phyloP scores from a whole-genome alignment of 1,140 invertebrate genomes.

The Streblospio benedicti region DNA sequence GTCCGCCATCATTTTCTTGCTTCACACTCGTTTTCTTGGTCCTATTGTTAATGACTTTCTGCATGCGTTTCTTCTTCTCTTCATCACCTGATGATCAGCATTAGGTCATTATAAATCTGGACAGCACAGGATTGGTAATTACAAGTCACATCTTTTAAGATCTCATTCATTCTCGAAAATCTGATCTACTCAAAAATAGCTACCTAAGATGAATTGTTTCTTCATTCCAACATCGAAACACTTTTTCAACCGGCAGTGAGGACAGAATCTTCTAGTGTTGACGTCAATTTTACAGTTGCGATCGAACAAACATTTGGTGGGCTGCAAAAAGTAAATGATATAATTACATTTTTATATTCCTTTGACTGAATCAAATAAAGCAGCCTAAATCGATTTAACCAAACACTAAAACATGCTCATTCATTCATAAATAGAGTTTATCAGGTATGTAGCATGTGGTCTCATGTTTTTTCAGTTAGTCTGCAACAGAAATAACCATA shows the following conservation, averaged over 20 bases:
- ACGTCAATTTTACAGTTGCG: conserved; percentile 84
- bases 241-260: conserved; percentile 86
- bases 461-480: too few relatives aligned
- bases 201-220: conserved; percentile 75
- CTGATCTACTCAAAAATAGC: conserved; percentile 9
- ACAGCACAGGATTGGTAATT: background rate
- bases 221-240: conserved; percentile 89
- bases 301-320: conserved; percentile 86
- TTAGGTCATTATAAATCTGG: background rate
- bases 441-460: too few relatives aligned
- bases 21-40: too few relatives aligned
- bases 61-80: conserved; percentile 19
- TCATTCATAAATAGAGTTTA: too few relatives aligned
- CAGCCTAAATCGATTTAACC: too few relatives aligned
- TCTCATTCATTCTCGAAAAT: too few relatives aligned
- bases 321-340: too few relatives aligned
- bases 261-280: conserved; percentile 87
- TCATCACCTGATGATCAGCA: conserved; percentile 12
- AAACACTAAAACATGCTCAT: too few relatives aligned
- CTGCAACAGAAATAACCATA: too few relatives aligned
- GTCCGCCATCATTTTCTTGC: background rate
- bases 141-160: background rate
- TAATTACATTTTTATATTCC: too few relatives aligned
- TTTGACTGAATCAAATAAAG: too few relatives aligned
- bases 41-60: conserved; percentile 18